Evolutionary conservation across 1,140 invertebrate genomes (phyloP), one percentile per base, ranked within the genome.

Genomic region (Psilanteris sp.): DNA sequence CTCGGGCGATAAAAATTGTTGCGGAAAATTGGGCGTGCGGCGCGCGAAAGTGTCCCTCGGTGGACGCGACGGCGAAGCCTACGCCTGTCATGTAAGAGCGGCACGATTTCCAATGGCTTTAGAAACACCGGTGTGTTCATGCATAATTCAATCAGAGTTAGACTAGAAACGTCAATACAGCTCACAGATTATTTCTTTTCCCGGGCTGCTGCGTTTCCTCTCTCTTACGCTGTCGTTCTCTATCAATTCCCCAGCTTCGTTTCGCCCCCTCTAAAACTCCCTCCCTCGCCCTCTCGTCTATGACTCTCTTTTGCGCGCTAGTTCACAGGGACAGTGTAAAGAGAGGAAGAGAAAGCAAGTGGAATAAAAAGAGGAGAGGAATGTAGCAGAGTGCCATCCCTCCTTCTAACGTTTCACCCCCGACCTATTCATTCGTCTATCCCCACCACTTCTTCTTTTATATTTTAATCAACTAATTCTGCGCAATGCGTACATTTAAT

Each of bases 81-180:
- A 64, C 32, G 72, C 22, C 61, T 77, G 66, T 67, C 61, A 55
- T 72, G 67, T 71, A 71, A 67, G 66, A 67, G 61, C 24, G 57
- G 61, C 57, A 50, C 67, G 54, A 72, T 72, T 68, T 77, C 57
- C 68, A 72, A 75, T 67, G 55, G 73, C 77, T 79, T 76, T 78
- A 78, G 79, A 80, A 84, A 83, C 82, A 84, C 83, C 82, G 83
- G 84, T 87, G 82, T 85, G 81, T 87, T 88, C 87, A 89, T 88
- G 87, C 87, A 88, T 88, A 88, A 89, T 89, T 89, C 87, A 87
- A 89, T 89, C 87, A 88, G 85, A 89, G 87, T 88, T 87, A 88
- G 87, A 89, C 87, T 88, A 88, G 86, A 89, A 89, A 89, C 87
- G 87, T 88, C 87, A 88, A 89, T 88, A 89, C 87, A 89, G 87